Percentiles rank a stretch among this genome's conserved stretches.
These are phyloP conservation scores for Odontophorus gujanensis DNA, from an alignment of 2,113 vertebrate genomes.

Conservation along the genomic window DNA sequence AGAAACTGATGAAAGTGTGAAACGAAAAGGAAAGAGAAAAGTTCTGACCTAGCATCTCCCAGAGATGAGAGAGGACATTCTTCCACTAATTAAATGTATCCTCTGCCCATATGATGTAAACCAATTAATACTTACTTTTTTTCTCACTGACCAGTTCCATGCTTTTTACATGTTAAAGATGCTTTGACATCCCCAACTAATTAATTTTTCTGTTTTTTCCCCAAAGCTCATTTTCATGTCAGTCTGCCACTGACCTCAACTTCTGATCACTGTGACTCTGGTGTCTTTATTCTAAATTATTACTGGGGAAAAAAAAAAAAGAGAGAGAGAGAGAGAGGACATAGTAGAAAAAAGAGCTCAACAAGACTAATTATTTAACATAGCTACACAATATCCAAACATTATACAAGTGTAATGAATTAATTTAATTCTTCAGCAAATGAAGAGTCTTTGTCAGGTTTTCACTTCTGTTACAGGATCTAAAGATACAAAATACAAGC, in stretches of 20 bases:
- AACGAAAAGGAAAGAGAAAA: background rate
- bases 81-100: constrained; percentile 54
- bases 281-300: constrained; percentile 25
- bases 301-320: no score
- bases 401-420: background rate
- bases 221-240: constrained; percentile 38
- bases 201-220: constrained; percentile 54
- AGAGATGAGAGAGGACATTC: constrained; percentile 6
- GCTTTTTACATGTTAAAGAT: constrained; percentile 20
- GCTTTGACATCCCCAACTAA: constrained; percentile 36
- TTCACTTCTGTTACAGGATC: background rate
- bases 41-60: constrained; percentile 1
- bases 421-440: constrained; percentile 40
- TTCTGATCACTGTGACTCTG: constrained; percentile 27
- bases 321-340: background rate
- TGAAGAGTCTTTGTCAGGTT: background rate
- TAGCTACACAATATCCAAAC: background rate
- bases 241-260: constrained; percentile 23
- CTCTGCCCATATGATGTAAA: constrained; percentile 9
- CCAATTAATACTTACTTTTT: constrained; percentile 29
- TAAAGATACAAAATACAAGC: background rate
- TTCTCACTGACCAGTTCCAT: constrained; percentile 11
- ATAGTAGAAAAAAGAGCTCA: background rate
- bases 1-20: constrained; percentile 25
- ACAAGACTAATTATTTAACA: constrained; percentile 34